These are phyloP conservation scores for Agrotis segetum DNA, from an alignment of 2,888 invertebrate genomes.

Conservation along the genomic window DNA sequence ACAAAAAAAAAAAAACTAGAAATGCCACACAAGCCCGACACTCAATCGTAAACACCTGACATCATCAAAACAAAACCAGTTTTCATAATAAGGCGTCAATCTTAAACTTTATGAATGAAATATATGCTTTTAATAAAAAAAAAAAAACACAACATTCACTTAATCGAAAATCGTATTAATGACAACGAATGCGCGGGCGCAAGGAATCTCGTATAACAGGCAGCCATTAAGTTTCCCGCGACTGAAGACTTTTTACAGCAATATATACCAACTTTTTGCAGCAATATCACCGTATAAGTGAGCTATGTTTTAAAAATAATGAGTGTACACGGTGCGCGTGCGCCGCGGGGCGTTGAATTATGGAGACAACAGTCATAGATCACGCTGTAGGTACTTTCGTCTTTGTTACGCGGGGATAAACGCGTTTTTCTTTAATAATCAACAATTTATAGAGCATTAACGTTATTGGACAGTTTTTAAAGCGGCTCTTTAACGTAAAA, in stretches of 20 bases:
- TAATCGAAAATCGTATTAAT: constrained; percentile 63
- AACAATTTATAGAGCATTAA: constrained; percentile 63
- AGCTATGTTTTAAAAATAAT: constrained; percentile 83
- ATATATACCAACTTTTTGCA: constrained; percentile 77
- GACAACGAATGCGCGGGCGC: constrained; percentile 43
- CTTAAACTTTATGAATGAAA: constrained; percentile 60
- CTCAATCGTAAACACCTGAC: constrained; percentile 23
- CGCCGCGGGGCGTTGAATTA: constrained; percentile 77
- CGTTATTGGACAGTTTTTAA: constrained; percentile 54
- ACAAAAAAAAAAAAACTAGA: constrained; percentile 7
- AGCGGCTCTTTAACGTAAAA: constrained; percentile 26
- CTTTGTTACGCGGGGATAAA: constrained; percentile 68
- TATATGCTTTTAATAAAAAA: constrained; percentile 39
- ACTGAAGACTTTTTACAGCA: constrained; percentile 61
- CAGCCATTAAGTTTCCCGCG: constrained; percentile 72
- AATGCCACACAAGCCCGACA: background rate
- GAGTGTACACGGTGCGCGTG: constrained; percentile 71
- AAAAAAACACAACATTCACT: constrained; percentile 53
- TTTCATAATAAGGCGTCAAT: constrained; percentile 39
- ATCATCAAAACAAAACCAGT: constrained; percentile 39
- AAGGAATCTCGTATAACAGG: constrained; percentile 61
- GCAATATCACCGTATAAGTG: constrained; percentile 78
- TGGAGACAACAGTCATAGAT: constrained; percentile 78
- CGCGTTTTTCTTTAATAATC: constrained; percentile 69
- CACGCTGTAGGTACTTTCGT: constrained; percentile 74